phyloP scores from a whole-genome alignment of 2,888 invertebrate genomes.

The Actias luna region DNA sequence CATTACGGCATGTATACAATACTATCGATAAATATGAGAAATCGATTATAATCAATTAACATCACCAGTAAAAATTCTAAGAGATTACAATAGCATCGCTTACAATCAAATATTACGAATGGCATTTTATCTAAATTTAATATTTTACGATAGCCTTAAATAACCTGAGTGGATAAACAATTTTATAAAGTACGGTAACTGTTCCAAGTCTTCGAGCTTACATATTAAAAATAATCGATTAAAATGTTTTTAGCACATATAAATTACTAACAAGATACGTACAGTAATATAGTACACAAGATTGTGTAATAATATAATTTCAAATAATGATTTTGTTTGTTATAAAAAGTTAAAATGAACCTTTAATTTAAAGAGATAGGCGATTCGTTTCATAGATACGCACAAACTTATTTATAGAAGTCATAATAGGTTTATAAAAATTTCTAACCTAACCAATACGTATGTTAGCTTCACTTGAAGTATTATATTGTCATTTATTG shows the following conservation, averaged over 20 bases:
- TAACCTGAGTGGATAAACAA: slow-evolving; percentile 15
- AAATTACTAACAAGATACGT: neutral
- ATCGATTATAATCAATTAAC: slow-evolving; percentile 14
- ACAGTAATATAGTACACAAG: neutral
- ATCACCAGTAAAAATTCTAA: slow-evolving; percentile 36
- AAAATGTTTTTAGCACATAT: slow-evolving; percentile 28
- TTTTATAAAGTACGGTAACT: slow-evolving; percentile 27
- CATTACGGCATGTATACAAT: slow-evolving; percentile 12
- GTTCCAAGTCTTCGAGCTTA: slow-evolving; percentile 18
- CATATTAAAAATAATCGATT: slow-evolving; percentile 11
- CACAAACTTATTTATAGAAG: neutral
- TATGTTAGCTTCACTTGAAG: neutral
- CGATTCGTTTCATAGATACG: no score
- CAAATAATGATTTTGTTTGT: neutral
- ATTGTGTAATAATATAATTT: neutral
- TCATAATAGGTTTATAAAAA: neutral
- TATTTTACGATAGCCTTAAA: slow-evolving; percentile 23
- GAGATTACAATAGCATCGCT: slow-evolving; percentile 26
- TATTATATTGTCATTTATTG: neutral
- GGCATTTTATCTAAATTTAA: slow-evolving; percentile 10
- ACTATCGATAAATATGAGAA: slow-evolving; percentile 12
- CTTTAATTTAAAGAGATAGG: neutral
- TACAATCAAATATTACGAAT: slow-evolving; percentile 25
- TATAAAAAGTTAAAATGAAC: neutral
- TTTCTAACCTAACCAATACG: no score